These are phyloP conservation scores for Huso huso DNA, from an alignment of 2,797 vertebrate species.

Conservation along the genomic window DNA sequence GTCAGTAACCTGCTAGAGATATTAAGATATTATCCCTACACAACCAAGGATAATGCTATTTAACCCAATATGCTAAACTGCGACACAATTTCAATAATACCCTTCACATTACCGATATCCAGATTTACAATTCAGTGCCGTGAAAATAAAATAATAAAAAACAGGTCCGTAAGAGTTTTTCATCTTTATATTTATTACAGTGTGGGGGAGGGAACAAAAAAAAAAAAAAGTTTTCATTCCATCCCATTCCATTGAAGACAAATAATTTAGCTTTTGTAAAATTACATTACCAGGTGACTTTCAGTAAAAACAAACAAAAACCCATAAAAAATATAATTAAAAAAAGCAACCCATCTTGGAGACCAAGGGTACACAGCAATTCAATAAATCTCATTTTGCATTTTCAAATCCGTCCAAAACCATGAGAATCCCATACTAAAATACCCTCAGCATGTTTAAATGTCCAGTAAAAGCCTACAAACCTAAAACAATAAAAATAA, in stretches of 20 bases:
- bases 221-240: neutral
- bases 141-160: neutral
- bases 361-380: slow-evolving; percentile 34
- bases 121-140: no score
- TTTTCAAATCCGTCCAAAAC: neutral
- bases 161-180: neutral
- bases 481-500: slow-evolving; percentile 7
- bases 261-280: slow-evolving; percentile 69
- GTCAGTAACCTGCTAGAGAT: neutral
- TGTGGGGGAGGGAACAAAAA: slow-evolving; percentile 4
- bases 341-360: slow-evolving; percentile 14
- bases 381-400: slow-evolving; percentile 24
- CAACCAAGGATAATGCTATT: slow-evolving; percentile 15
- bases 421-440: no score
- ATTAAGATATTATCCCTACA: neutral
- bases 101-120: no score
- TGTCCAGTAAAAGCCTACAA: neutral
- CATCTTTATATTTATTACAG: slow-evolving; percentile 23
- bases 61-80: neutral
- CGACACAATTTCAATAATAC: no score
- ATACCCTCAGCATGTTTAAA: slow-evolving; percentile 30
- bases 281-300: slow-evolving; percentile 74
- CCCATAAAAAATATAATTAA: slow-evolving; percentile 25
- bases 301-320: slow-evolving; percentile 30
- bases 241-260: slow-evolving; percentile 31